Percentiles rank a stretch among this genome's conserved stretches.
phyloP scores from a whole-genome alignment of 2,113 vertebrate species.

The Chloroceryle aenea region DNA sequence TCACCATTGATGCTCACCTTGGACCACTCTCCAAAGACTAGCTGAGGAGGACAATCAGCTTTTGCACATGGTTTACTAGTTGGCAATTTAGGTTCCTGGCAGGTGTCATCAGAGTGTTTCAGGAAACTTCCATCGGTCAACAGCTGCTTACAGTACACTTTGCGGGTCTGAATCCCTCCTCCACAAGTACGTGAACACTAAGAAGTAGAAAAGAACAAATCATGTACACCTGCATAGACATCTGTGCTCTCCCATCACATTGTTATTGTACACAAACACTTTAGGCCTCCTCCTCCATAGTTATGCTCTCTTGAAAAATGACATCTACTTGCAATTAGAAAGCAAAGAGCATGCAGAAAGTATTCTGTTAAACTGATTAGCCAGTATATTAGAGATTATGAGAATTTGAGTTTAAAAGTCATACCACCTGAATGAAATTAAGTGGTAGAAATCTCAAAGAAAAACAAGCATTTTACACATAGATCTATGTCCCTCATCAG shows the following conservation, averaged over 20 bases:
- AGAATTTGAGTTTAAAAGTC: not conserved
- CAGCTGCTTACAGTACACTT: slow-evolving; percentile 88
- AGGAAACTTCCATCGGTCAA: slow-evolving; percentile 85
- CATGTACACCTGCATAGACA: not conserved
- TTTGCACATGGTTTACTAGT: slow-evolving; percentile 80
- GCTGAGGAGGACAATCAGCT: slow-evolving; percentile 83
- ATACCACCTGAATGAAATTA: not conserved
- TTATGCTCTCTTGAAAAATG: not conserved
- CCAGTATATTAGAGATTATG: not conserved
- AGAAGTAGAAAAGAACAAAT: not conserved
- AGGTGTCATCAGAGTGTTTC: slow-evolving; percentile 78
- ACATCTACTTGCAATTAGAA: not conserved
- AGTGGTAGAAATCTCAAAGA: not conserved
- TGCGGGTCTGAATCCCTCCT: slow-evolving; percentile 83
- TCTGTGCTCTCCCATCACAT: not conserved
- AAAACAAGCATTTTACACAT: not conserved
- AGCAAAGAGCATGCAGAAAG: not conserved
- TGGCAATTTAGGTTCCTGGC: slow-evolving; percentile 73
- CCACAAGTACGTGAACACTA: slow-evolving; percentile 91
- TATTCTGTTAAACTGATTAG: not conserved
- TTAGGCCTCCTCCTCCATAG: not conserved
- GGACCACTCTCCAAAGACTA: slow-evolving; percentile 85
- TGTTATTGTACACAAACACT: not conserved
- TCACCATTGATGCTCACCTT: slow-evolving; percentile 76
- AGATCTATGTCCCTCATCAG: not conserved